Base-by-base conservation (phyloP, 2,797 vertebrate species). In the Microctenopoma steveboyesi region DNA sequence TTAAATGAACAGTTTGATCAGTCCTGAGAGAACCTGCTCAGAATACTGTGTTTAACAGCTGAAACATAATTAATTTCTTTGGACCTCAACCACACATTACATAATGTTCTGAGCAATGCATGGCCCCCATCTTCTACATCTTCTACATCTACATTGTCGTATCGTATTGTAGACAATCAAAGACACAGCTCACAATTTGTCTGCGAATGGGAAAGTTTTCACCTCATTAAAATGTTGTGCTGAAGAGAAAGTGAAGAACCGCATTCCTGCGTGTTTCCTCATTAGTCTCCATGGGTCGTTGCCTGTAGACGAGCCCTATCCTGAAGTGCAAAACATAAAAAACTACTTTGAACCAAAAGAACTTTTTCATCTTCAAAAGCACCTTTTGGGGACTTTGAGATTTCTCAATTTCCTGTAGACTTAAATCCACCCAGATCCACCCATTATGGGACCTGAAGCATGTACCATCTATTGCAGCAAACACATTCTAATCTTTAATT, bases 291-390 rank as follows among this genome's bases (percentile, higher is more conserved):
- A 18, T 27, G 58, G 64, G 68, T 69, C 27, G 42, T 4, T 7
- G 28, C 55, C 49, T 55, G 58, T 25, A 49, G 56, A 65, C 27
- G 48, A 71, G 27, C n/a, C 11, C 5, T 16, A 22, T n/a, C 18
- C 39, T 9, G 22, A 62, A 69, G 52, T 50, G 51, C 1, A 49
- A 66, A 47, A 69, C 28, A 69, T 63, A 0, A n/a, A 55, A 60
- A 43, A 51, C 5, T 9, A 42, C 60, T 72, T 64, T 70, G 27
- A 81, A 64, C 53, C 46, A 45, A 57, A 50, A 8, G 30, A 61
- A 40, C 9, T 35, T 39, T 56, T 76, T 42, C 43, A 52, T 65
- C 47, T 71, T 69, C 48, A 79, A 71, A 71, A 55, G 13, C 35
- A 15, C 30, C n/a, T 56, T 62, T 37, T 46, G 12, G 18, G 11